Conservation (phyloP, 2,113 vertebrate genomes). For the Macaca mulatta region DNA sequence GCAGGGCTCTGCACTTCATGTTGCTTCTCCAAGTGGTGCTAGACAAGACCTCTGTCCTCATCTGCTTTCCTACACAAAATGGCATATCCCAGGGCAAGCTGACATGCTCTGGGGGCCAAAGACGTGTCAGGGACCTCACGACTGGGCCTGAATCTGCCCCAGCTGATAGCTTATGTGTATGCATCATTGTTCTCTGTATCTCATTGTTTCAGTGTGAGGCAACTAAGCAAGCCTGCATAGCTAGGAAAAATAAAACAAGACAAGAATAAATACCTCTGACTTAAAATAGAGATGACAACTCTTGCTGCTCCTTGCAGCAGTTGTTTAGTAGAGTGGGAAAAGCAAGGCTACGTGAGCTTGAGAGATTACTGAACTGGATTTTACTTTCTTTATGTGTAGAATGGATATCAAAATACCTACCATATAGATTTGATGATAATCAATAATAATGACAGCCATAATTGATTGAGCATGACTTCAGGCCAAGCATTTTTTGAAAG, state of each 20-base stretch:
- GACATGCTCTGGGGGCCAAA: not conserved
- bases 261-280: not conserved
- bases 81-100: not conserved
- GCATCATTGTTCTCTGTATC: not conserved
- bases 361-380: not conserved
- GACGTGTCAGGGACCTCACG: not conserved
- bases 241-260: not conserved
- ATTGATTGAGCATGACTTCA: not conserved
- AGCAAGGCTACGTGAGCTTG: not conserved
- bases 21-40: not conserved
- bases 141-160: not conserved
- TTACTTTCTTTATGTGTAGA: not conserved
- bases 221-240: not conserved
- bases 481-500: not conserved
- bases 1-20: rapidly evolving
- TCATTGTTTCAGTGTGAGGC: not conserved
- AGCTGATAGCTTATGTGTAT: not conserved
- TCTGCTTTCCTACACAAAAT: not conserved
- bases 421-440: not conserved
- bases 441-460: not conserved
- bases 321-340: not conserved
- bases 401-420: not conserved
- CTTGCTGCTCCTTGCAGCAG: not conserved
- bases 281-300: not conserved
- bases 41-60: not conserved